Base-by-base conservation (phyloP, 1,140 invertebrate genomes). In the Anadara kagoshimensis region DNA sequence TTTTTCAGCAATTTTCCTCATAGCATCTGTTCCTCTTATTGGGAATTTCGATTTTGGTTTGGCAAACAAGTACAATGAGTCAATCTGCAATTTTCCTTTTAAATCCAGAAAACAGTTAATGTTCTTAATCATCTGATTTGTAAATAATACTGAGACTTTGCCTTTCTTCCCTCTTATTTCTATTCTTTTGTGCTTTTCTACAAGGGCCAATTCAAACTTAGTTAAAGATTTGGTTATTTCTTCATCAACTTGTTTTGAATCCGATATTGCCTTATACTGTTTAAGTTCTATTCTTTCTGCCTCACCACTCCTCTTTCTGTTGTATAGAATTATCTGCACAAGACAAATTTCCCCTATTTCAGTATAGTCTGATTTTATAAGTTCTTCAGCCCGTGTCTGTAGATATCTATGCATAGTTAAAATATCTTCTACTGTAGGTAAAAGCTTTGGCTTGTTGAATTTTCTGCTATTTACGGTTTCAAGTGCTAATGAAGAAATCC, bases 381-480 rank as follows among this genome's bases (percentile, higher is more conserved):
- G 44, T 49, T 47, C 24, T 3, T 65, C 47, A 26, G 22, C 16
- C 24, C 36, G 20, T 18, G 5, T 20, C 43, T 65, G 22, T 24
- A 65, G 49, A 47, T 49, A 65, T n/a, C 22, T 47, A 45, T 65
- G 62, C 14, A 63, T n/a, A 11, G n/a, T 24, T 26, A n/a, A 10
- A 41, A 59, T 26, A 29, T 59, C 57, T 12, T 59, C 24, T 10
- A 59, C 57, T 44, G 26, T 22, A 22, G 61, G 61, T n/a, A 63
- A 47, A 22, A 63, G 61, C 20, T 44, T n/a, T 63, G 61, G 61
- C 44, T 63, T 63, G 41, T 63, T 63, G n/a, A 45, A 63, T n/a
- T 63, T 43, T 0, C 29, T 41, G n/a, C 14, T 29, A 43, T 63
- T 29, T 20, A 63, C 18, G 20, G 22, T 58, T 5, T 58, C 29